Percentiles rank a stretch among this genome's conserved stretches.
Evolutionary conservation across 2,888 invertebrate species (phyloP).

Genomic region (Macrostomum cliftonense): DNA sequence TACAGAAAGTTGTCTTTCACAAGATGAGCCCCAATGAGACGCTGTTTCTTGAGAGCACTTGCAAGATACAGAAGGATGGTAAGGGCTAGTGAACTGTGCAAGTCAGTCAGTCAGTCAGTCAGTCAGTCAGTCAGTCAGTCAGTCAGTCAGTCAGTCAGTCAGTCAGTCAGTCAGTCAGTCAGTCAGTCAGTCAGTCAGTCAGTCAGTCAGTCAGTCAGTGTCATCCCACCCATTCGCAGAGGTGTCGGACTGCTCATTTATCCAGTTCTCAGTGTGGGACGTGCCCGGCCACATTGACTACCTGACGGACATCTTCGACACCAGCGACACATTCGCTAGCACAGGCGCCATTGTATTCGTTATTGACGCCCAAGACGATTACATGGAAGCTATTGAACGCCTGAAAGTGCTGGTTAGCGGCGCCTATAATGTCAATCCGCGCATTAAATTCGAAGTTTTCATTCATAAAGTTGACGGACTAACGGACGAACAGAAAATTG

Average conservation of each 20-base stretch:
- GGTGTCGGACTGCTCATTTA: constrained; percentile 86
- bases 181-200: no score
- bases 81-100: constrained; percentile 12
- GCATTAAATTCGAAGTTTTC: constrained; percentile 88
- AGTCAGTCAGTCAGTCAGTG: no score
- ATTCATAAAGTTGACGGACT: constrained; percentile 98
- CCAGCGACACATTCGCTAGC: constrained; percentile 82
- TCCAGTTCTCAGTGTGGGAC: constrained; percentile 98
- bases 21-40: constrained; percentile 99
- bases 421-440: constrained; percentile 79
- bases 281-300: constrained; percentile 97
- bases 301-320: constrained; percentile 71
- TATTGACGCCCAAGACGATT: constrained; percentile 97
- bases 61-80: constrained; percentile 84
- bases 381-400: constrained; percentile 78
- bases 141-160: no score
- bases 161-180: no score
- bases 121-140: no score
- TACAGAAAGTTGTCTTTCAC: constrained; percentile 99
- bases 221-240: constrained; percentile 46
- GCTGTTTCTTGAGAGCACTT: constrained; percentile 86
- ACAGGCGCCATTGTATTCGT: constrained; percentile 96
- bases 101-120: no score
- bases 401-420: constrained; percentile 77
- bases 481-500: constrained; percentile 95